phyloP scores from a whole-genome alignment of 2,113 vertebrate genomes.

The Colossoma macropomum region DNA sequence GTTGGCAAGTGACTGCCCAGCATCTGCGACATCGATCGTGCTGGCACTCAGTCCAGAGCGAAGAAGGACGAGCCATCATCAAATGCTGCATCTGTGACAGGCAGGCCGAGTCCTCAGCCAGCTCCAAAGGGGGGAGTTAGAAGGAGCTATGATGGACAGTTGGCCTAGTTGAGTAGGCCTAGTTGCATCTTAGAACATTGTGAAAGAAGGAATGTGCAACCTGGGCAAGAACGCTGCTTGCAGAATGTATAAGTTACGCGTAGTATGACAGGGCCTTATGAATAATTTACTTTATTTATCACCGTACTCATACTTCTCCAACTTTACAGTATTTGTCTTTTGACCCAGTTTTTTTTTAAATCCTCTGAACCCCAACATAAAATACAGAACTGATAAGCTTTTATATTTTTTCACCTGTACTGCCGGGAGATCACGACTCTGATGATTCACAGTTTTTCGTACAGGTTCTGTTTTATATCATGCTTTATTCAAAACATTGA shows the following conservation, averaged over 20 bases:
- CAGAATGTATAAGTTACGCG: constrained; percentile 4
- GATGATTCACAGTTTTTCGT: background rate
- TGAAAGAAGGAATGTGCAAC: background rate
- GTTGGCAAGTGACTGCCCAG: constrained; percentile 6
- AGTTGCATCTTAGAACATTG: background rate
- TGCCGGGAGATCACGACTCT: background rate
- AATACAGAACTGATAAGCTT: background rate
- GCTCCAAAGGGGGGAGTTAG: constrained; percentile 60
- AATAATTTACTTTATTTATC: constrained; percentile 21
- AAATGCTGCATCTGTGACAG: constrained; percentile 41
- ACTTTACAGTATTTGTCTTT: constrained; percentile 14
- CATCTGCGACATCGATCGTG: constrained; percentile 46
- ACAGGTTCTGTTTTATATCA: background rate
- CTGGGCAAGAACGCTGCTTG: constrained; percentile 1
- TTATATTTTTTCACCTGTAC: background rate
- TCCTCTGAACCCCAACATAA: background rate
- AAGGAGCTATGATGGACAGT: constrained; percentile 39
- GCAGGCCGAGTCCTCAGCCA: constrained; percentile 60
- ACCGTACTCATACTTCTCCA: constrained; percentile 5
- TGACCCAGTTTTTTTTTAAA: constrained; percentile 6
- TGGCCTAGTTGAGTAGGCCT: constrained; percentile 36
- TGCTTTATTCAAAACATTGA: constrained; percentile 26
- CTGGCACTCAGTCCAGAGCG: constrained; percentile 8
- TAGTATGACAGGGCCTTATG: background rate
- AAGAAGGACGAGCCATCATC: constrained; percentile 41